phyloP scores from a whole-genome alignment of 2,888 invertebrate genomes.

The Drosophila paracracens region DNA sequence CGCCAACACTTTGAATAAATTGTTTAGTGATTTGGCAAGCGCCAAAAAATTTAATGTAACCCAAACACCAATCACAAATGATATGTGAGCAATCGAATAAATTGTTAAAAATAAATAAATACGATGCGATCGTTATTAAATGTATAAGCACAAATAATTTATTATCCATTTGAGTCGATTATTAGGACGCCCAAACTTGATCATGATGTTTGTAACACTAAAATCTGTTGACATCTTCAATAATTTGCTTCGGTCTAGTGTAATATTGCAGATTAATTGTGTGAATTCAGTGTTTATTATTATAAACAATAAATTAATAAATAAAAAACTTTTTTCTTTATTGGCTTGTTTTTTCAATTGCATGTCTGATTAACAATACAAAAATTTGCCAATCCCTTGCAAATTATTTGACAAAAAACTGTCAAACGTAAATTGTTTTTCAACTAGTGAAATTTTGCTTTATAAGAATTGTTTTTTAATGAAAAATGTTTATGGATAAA shows the following conservation, averaged over 20 bases:
- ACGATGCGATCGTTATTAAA: constrained; percentile 43
- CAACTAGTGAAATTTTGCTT: background rate
- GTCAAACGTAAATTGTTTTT: background rate
- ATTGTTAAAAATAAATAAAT: constrained; percentile 22
- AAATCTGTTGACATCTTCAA: no score
- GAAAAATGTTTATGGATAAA: background rate
- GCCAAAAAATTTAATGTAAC: constrained; percentile 43
- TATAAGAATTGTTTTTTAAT: background rate
- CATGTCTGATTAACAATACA: background rate
- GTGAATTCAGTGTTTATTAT: background rate
- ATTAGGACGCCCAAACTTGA: constrained; percentile 3
- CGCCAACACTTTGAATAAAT: constrained; percentile 74
- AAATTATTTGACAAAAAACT: no score
- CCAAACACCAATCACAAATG: constrained; percentile 37
- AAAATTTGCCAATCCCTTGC: background rate
- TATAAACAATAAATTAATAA: background rate
- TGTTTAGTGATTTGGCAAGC: constrained; percentile 60
- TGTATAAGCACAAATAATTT: constrained; percentile 25
- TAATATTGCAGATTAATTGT: background rate
- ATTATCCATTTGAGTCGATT: constrained; percentile 5
- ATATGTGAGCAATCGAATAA: constrained; percentile 38
- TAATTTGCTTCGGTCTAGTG: background rate
- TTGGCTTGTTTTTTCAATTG: background rate
- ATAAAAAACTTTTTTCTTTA: background rate
- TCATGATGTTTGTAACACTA: constrained; percentile 16